phyloP scores from a whole-genome alignment of 2,888 invertebrate species.

The Merodon equestris region DNA sequence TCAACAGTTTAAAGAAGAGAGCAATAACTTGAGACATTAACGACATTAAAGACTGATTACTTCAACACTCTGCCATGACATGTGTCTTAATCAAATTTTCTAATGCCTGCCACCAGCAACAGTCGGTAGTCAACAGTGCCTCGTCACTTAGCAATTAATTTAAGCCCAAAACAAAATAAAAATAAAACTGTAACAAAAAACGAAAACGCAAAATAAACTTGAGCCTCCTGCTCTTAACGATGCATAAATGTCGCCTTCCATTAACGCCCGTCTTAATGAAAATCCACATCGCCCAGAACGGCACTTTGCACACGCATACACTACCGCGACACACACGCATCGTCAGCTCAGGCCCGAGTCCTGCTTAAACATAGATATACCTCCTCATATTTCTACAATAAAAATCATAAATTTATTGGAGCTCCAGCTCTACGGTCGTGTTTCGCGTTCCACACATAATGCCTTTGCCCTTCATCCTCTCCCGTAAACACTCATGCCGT shows the following conservation, averaged over 20 bases:
- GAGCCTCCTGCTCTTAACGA: conserved; percentile 14
- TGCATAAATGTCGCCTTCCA: conserved; percentile 59
- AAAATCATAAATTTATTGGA: conserved; percentile 61
- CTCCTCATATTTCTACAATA: conserved; percentile 44
- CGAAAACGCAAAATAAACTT: conserved; percentile 2
- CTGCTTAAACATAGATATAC: conserved; percentile 22
- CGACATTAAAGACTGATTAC: conserved; percentile 21
- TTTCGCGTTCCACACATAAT: conserved; percentile 11
- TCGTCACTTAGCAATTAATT: conserved; percentile 30
- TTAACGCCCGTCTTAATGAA: conserved; percentile 58
- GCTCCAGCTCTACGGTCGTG: conserved; percentile 4
- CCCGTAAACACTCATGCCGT: too few relatives aligned
- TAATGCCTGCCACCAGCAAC: not conserved
- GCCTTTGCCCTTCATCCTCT: too few relatives aligned
- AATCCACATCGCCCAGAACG: conserved; percentile 33
- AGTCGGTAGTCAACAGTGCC: conserved; percentile 18
- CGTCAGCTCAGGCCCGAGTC: not conserved
- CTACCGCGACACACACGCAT: conserved; percentile 11
- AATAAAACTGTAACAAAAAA: conserved; percentile 13
- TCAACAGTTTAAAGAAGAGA: too few relatives aligned
- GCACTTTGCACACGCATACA: not conserved
- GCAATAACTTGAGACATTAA: not conserved
- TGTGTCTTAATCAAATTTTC: conserved; percentile 34
- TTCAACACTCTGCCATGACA: conserved; percentile 23
- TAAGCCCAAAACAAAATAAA: conserved; percentile 2